Conservation (phyloP, 1,140 invertebrate genomes). For the Rhyacophila brunnea region DNA sequence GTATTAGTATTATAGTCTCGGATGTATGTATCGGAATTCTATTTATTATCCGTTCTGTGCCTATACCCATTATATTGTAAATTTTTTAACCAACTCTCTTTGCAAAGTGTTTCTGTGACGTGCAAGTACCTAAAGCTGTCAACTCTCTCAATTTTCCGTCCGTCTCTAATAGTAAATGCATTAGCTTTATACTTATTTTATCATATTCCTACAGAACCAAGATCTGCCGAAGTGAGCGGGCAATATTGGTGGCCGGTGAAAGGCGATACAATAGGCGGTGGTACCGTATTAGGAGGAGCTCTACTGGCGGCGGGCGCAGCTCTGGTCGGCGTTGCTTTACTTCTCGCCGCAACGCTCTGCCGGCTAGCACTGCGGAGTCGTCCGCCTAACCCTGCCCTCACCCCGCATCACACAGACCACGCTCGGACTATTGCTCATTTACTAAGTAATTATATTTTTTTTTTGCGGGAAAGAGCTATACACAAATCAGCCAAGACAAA, state of each 20-base stretch:
- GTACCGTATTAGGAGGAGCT: background rate
- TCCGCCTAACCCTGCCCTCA: background rate
- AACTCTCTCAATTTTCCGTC: too few species aligned
- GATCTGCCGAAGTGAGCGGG: background rate
- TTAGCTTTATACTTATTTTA: too few species aligned
- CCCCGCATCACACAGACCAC: constrained; percentile 19
- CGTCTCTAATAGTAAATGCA: too few species aligned
- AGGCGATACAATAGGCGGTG: background rate
- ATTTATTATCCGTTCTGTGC: too few species aligned
- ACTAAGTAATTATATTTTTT: constrained; percentile 16
- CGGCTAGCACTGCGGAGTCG: constrained; percentile 1
- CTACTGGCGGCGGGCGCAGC: constrained; percentile 13
- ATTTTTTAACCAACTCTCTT: too few species aligned
- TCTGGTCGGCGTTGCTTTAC: constrained; percentile 1
- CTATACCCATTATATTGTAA: too few species aligned
- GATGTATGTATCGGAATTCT: too few species aligned
- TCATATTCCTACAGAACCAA: background rate
- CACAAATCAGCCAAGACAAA: too few species aligned
- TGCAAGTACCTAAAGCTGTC: too few species aligned
- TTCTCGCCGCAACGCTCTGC: constrained; percentile 12
- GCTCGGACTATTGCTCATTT: constrained; percentile 29
- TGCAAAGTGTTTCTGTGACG: too few species aligned
- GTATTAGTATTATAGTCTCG: too few species aligned
- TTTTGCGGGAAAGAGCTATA: too few species aligned
- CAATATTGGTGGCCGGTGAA: constrained; percentile 31